Base-by-base conservation (phyloP, 2,888 invertebrate genomes). In the Allolobophora icterica region DNA sequence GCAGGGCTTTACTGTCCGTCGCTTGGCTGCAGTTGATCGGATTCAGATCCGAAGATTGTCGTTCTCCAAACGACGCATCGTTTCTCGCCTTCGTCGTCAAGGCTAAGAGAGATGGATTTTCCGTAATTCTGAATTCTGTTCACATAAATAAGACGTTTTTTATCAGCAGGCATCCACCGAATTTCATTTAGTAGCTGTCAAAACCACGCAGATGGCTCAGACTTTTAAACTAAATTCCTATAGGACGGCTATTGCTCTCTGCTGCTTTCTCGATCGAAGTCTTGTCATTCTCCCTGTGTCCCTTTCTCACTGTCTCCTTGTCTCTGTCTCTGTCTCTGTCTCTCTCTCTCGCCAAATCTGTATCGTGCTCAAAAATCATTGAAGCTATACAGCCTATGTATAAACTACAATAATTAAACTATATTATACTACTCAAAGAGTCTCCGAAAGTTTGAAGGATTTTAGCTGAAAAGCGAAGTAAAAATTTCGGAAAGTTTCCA, bases 21-120 rank as follows among this genome's bases (percentile, higher is more conserved):
- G 8, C 71, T 71, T n/a, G 71, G 71, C 71, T 71, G 71, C 71
- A 71, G 71, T 71, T 71, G 71, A 71, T 71, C n/a, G 71, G 71
- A 30, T 71, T 71, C 71, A 71, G 71, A n/a, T 71, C 71, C n/a
- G 71, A 71, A n/a, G n/a, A n/a, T 13, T 1, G 11, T 6, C 71
- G 1, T 30, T 1, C n/a, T 71, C 30, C 71, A 24, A 24, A 52
- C 24, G 52, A 21, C 2, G 52, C 52, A 52, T 52, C 71, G 71
- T n/a, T 71, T 71, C n/a, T 71, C 71, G 30, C 30, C 71, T 71
- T 71, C 71, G 71, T 71, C n/a, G 71, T 71, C n/a, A 71, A 8
- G 71, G 17, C 71, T 30, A n/a, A 71, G 71, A 71, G 71, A 71
- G 71, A 71, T 71, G 71, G 71, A 71, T 71, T 71, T 13, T 71